phyloP scores from a whole-genome alignment of 2,888 invertebrate species.

The Leptopilina drosophilae region DNA sequence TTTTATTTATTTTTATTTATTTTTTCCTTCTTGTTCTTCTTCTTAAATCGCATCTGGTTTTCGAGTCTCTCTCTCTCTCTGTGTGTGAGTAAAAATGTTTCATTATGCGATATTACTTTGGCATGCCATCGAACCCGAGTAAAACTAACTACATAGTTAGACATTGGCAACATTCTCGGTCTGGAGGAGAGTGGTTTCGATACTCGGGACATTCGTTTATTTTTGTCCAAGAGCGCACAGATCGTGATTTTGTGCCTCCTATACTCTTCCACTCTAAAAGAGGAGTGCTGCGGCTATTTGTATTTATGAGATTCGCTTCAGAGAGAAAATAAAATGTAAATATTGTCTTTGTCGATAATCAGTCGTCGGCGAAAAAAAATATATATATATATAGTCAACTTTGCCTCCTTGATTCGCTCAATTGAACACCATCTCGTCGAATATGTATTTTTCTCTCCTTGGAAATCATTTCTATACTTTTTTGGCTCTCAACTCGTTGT shows the following conservation, averaged over 20 bases:
- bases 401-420: slow-evolving; percentile 26
- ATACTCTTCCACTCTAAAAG: slow-evolving; percentile 47
- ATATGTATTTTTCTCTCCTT: slow-evolving; percentile 23
- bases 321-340: slow-evolving; percentile 45
- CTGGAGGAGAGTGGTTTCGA: slow-evolving; percentile 67
- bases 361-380: slow-evolving; percentile 25
- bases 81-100: slow-evolving; percentile 18
- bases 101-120: slow-evolving; percentile 39
- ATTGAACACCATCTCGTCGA: slow-evolving; percentile 25
- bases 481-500: slow-evolving; percentile 1
- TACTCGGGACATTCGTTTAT: slow-evolving; percentile 65
- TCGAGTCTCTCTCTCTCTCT: background rate
- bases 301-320: slow-evolving; percentile 53
- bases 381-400: background rate
- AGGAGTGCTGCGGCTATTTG: slow-evolving; percentile 49
- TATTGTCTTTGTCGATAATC: slow-evolving; percentile 47
- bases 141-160: slow-evolving; percentile 42
- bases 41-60: slow-evolving; percentile 20
- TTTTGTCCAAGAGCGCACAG: slow-evolving; percentile 59
- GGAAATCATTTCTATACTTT: background rate
- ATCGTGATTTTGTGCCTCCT: slow-evolving; percentile 36
- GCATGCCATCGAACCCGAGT: slow-evolving; percentile 49
- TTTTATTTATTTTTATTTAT: too few relatives aligned
- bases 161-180: slow-evolving; percentile 64
- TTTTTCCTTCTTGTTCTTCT: slow-evolving; percentile 9